Conservation (phyloP, 2,888 invertebrate genomes). For the Stictocephala bisonia region DNA sequence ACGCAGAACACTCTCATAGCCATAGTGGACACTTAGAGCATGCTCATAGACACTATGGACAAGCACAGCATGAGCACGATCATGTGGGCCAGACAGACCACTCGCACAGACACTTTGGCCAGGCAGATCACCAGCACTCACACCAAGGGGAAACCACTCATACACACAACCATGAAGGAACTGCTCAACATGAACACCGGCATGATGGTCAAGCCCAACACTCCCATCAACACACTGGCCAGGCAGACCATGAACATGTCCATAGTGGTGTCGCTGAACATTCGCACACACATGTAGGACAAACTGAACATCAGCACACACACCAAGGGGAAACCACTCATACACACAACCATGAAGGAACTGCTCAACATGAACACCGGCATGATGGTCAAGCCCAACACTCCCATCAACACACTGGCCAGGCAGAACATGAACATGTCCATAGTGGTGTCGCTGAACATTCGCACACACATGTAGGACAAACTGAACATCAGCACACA, state of each 20-base stretch:
- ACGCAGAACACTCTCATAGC: constrained; percentile 45
- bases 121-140: constrained; percentile 50
- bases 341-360: too few species aligned
- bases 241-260: too few species aligned
- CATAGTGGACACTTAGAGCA: constrained; percentile 51
- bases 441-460: constrained; percentile 53
- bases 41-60: constrained; percentile 51
- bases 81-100: constrained; percentile 53
- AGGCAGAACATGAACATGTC: constrained; percentile 50
- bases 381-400: too few species aligned
- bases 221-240: too few species aligned
- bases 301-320: too few species aligned
- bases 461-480: constrained; percentile 46
- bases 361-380: too few species aligned
- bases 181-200: constrained; percentile 46
- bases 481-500: constrained; percentile 49
- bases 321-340: too few species aligned
- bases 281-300: too few species aligned
- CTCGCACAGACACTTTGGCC: constrained; percentile 52
- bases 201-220: constrained; percentile 8
- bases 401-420: constrained; percentile 56
- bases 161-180: constrained; percentile 51
- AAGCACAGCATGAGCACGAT: constrained; percentile 50
- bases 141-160: constrained; percentile 52
- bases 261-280: too few species aligned